Conservation (phyloP, 1,140 invertebrate species). For the Cylas formicarius region DNA sequence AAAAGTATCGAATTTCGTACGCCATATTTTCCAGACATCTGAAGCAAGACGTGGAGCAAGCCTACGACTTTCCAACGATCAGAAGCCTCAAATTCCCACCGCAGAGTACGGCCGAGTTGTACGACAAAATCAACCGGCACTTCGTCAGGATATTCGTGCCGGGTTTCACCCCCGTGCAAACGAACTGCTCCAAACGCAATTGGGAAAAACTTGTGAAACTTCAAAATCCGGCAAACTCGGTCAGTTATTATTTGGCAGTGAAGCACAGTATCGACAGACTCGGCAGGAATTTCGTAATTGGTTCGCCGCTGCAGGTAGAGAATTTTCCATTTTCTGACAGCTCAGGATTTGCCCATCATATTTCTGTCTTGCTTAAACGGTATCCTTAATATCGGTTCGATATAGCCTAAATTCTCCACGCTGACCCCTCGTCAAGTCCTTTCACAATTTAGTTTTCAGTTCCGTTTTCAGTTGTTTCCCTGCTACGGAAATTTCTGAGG, state of each 20-base stretch:
- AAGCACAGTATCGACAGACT: conserved; percentile 34
- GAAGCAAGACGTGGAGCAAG: conserved; percentile 25
- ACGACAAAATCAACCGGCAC: conserved; percentile 53
- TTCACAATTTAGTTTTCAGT: too few species aligned
- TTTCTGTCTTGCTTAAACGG: too few species aligned
- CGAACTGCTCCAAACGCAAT: conserved; percentile 64
- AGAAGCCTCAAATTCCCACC: conserved; percentile 42
- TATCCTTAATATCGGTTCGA: too few species aligned
- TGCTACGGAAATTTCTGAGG: neutral
- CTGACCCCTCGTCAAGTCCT: too few species aligned
- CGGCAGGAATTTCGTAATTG: conserved; percentile 42
- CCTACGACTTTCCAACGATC: conserved; percentile 34
- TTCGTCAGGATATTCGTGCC: conserved; percentile 53
- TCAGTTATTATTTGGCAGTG: conserved; percentile 32
- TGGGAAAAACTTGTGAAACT: conserved; percentile 62
- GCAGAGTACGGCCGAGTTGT: conserved; percentile 49
- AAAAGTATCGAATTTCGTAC: neutral
- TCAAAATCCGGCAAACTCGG: conserved; percentile 36
- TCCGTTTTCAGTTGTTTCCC: neutral
- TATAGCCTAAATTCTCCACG: too few species aligned
- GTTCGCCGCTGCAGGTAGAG: conserved; percentile 68
- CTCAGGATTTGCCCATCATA: too few species aligned
- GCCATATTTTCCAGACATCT: conserved; percentile 9
- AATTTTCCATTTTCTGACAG: too few species aligned
- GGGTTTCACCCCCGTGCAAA: conserved; percentile 63